Evolutionary conservation across 2,888 invertebrate genomes (phyloP).

Genomic region (Gortyna flavago): DNA sequence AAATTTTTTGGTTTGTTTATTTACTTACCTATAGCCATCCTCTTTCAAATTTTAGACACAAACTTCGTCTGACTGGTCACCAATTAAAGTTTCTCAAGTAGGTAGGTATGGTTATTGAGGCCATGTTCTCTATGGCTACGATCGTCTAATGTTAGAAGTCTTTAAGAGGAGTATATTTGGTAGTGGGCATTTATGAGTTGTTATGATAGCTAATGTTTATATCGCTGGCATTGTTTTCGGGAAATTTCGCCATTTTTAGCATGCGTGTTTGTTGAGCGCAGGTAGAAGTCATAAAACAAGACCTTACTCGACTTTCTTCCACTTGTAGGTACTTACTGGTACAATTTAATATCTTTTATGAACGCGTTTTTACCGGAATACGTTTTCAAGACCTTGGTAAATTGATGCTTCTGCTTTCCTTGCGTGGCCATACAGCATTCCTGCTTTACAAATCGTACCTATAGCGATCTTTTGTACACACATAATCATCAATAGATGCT

Average conservation of each 20-base stretch:
- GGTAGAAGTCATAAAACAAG: conserved; percentile 45
- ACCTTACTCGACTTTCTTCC: conserved; percentile 34
- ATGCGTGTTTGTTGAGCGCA: conserved; percentile 43
- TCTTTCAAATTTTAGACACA: background rate
- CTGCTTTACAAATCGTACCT: background rate
- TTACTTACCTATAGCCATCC: background rate
- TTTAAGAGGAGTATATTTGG: background rate
- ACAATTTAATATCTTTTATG: conserved; percentile 26
- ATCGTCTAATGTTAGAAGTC: background rate
- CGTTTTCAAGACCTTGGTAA: conserved; percentile 30
- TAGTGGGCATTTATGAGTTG: background rate
- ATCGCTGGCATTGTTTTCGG: conserved; percentile 29
- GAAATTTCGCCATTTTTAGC: conserved; percentile 14
- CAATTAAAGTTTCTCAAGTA: background rate
- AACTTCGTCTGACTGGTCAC: background rate
- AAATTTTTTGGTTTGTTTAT: background rate
- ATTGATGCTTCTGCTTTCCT: conserved; percentile 7
- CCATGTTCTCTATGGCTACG: too few relatives aligned
- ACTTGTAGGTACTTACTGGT: conserved; percentile 14
- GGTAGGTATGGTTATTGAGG: background rate
- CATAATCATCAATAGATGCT: background rate
- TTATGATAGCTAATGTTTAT: conserved; percentile 9
- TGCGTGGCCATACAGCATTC: conserved; percentile 3
- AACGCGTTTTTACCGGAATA: conserved; percentile 45
- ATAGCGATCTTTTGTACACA: background rate